Base-by-base conservation (phyloP, 2,888 invertebrate species). In the Drosophila mulleri region DNA sequence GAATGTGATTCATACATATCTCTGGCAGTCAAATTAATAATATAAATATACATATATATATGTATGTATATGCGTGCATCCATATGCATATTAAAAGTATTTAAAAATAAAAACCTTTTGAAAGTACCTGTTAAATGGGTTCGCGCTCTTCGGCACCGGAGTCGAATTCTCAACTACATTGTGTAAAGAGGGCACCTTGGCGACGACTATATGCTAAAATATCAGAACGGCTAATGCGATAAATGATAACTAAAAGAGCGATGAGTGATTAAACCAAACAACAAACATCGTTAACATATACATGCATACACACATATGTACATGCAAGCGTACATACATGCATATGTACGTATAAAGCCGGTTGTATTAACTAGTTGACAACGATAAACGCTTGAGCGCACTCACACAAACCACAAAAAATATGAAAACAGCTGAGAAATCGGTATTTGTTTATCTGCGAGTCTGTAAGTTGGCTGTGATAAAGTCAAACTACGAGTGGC, bases 371-470 rank as follows among this genome's bases (percentile, higher is more conserved):
- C 58, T n/a, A 48, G 44, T 64, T 69, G 60, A 42, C 42, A 52
- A 41, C 48, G 75, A 82, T 81, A 71, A 82, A 68, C 72, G 45
- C 45, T 37, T 26, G n/a, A 58, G 54, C n/a, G 62, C 3, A 56
- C 59, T 57, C n/a, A 65, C 12, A 56, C 59, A 63, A 63, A 23
- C 3, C 8, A 41, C n/a, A 62, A 42, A 60, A 16, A 45, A 12
- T 37, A 42, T 9, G 41, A 26, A 72, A 68, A 82, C 82, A 82
- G 79, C 79, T 80, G 79, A 67, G 75, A 45, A 47, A 35, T 71
- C 37, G 52, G 14, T 48, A 16, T 66, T 63, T 20, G 48, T 63
- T 78, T 63, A 77, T 72, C 54, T 54, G 41, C 23, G 37, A 67
- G 50, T 54, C 64, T 62, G 59, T 16, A 41, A 42, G 23, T 14